Percentiles rank a stretch among this genome's conserved stretches.
These are phyloP conservation scores for Vanessa atalanta DNA, from an alignment of 1,140 invertebrate species.

Conservation along the genomic window DNA sequence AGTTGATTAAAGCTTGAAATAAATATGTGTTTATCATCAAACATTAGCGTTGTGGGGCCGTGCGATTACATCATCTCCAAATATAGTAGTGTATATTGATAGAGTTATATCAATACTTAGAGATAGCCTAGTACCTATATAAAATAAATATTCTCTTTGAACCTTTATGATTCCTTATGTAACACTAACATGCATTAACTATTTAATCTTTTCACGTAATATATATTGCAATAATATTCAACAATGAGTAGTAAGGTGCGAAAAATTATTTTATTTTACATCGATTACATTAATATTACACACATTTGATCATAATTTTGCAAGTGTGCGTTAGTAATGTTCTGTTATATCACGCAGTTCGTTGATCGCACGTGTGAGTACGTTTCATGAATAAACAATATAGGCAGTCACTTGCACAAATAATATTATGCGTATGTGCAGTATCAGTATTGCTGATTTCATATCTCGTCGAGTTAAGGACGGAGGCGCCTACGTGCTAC, in stretches of 20 bases:
- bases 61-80: constrained; percentile 57
- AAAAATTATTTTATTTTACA: neutral
- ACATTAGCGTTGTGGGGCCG: constrained; percentile 22
- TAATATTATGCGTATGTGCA: constrained; percentile 48
- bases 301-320: constrained; percentile 28
- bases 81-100: constrained; percentile 43
- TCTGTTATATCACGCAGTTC: constrained; percentile 49
- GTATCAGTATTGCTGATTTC: constrained; percentile 54
- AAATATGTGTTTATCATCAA: constrained; percentile 21
- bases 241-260: constrained; percentile 20
- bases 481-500: constrained; percentile 68
- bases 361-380: constrained; percentile 50
- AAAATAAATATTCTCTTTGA: neutral
- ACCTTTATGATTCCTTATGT: neutral
- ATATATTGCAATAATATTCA: neutral
- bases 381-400: constrained; percentile 53
- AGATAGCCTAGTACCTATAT: constrained; percentile 19
- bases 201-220: neutral
- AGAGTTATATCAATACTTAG: constrained; percentile 13
- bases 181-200: constrained; percentile 14
- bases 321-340: constrained; percentile 35
- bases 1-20: neutral
- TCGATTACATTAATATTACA: neutral
- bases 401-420: constrained; percentile 49
- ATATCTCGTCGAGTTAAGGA: constrained; percentile 48